Evolutionary conservation across 2,797 vertebrate species (phyloP), one percentile per base, ranked within the genome.

Genomic region (Trachops cirrhosus): DNA sequence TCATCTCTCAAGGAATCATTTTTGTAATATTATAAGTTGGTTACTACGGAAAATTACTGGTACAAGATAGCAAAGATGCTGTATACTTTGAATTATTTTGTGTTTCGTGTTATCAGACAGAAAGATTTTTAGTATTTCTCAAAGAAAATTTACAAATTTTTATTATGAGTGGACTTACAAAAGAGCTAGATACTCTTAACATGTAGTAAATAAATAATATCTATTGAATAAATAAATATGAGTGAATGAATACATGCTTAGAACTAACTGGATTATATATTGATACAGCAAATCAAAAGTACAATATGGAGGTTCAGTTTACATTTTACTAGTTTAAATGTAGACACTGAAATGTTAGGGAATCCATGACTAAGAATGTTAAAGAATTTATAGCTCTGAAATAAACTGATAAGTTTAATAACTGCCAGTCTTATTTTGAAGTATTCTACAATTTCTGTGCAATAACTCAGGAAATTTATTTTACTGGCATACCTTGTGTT

Each of bases 81-180:
- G 32, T 9, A 67, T 75, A 74, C 16, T 78, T 95, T 90, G 54
- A 96, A 57, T 93, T 93, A 93, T 50, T 82, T 91, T 34, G 6
- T 89, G 16, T 78, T 78, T 88, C 10, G 88, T 95, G 46, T 89
- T 94, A 68, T 68, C 73, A 96, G 67, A 77, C 74, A 92, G 75
- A 62, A 85, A 73, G n/a, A 73, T 24, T 6, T 94, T 62, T 78
- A 39, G 57, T 95, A 68, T 78, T 89, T 78, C 41, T 83, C 9
- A 86, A 94, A 93, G 39, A 92, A 46, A 92, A 79, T 86, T 59
- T 52, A 74, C 4, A 93, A n/a, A 78, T 83, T 96, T 86, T 80
- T 90, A 24, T 74, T 91, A 6, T 74, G 78, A 89, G 37, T 32
- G 96, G 48, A 75, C 3, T 80, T 79, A 41, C 2, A 21, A 22